A percentile compares a stretch with the other conserved stretches of the same genome.
These are phyloP conservation scores for Ptychadena robeensis DNA, from an alignment of 2,797 vertebrate species.

Conservation along the genomic window DNA sequence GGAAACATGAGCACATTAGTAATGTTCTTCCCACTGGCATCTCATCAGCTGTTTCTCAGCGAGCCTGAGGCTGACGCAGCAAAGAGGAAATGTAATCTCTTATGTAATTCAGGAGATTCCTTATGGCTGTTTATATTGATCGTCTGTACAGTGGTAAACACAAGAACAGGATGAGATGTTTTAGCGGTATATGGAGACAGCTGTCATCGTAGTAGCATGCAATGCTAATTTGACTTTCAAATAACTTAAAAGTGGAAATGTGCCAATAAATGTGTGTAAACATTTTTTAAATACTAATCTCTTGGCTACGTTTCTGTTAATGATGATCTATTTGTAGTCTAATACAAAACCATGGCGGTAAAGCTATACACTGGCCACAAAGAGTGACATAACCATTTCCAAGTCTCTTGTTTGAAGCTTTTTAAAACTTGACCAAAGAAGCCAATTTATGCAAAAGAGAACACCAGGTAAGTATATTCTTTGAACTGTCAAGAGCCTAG, in stretches of 20 bases:
- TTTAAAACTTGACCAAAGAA: no score
- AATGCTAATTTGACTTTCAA: not conserved
- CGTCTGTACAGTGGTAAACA: constrained; percentile 16
- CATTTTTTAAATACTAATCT: no score
- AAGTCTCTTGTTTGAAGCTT: no score
- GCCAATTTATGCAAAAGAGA: no score
- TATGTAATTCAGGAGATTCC: constrained; percentile 43
- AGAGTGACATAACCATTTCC: no score
- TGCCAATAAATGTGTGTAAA: not conserved
- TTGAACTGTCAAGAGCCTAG: no score
- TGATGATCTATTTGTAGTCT: no score
- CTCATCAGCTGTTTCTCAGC: constrained; percentile 24
- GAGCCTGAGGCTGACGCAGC: constrained; percentile 15
- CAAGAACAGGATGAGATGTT: not conserved
- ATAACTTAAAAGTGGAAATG: not conserved
- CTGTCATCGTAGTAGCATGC: not conserved
- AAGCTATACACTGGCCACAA: no score
- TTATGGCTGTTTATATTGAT: constrained; percentile 20
- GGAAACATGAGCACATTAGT: not conserved
- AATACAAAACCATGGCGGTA: no score
- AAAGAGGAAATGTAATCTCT: constrained; percentile 24
- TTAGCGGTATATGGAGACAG: not conserved
- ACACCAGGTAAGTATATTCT: no score
- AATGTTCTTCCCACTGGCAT: not conserved
- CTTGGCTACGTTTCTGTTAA: no score